Base-by-base conservation (phyloP, 2,113 vertebrate species). In the Cepphus grylle region DNA sequence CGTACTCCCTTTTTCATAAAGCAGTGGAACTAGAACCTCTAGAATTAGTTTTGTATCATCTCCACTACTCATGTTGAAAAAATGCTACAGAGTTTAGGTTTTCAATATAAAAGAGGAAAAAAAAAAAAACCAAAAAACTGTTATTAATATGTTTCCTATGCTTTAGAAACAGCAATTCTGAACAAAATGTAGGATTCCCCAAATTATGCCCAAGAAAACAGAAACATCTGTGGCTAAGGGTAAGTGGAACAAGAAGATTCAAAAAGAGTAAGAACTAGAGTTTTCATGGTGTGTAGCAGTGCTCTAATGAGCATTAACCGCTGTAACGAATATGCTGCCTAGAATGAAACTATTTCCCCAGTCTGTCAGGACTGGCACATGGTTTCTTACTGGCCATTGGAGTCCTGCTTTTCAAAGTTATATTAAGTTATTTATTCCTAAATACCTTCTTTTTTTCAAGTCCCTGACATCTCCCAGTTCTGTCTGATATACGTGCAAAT, bases 71-170 rank as follows among this genome's bases (percentile, higher is more conserved):
- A 11, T 16, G 6, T 70, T 7, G 2, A 52, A 55, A 93, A n/a
- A 26, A 43, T 15, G 4, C 6, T n/a, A 53, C 4, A 22, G 8
- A 42, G 5, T 77, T 74, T 45, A 55, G 3, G 4, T 26, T 86
- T 86, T 36, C 36, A 61, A 9, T 12, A 38, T 15, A 43, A 19
- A 63, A 74, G 6, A 58, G 7, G 32, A 69, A 59, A 63, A 55
- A 66, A n/a, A 59, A 32, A 55, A 1, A 25, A 8, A 19, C n/a
- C n/a, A 21, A 29, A 5, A 23, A 1, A 3, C 5, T 15, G 3
- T 22, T 74, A 49, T 45, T 81, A 66, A 6, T 32, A 47, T 14
- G 2, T n/a, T 86, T 86, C 11, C 4, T 59, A 14, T 17, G 5
- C 6, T 66, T 74, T 82, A 42, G 79, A 66, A 92, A 18, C 3